Evolutionary conservation across 2,113 vertebrate species (phyloP).

Genomic region (Corydoras sp.): DNA sequence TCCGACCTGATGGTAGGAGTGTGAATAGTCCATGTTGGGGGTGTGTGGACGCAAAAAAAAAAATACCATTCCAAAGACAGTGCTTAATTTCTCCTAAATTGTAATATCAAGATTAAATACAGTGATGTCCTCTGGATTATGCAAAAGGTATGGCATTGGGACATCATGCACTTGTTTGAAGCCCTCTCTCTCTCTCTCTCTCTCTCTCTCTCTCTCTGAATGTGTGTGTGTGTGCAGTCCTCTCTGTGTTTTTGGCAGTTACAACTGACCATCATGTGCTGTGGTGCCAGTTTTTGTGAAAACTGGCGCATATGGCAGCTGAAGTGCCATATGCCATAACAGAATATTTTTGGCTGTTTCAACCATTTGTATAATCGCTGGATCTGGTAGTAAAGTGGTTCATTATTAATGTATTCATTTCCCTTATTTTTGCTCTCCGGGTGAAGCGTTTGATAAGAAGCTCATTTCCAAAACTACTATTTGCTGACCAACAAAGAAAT

Average conservation of each 20-base stretch:
- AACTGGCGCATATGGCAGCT: conserved; percentile 98
- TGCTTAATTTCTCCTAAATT: conserved; percentile 28
- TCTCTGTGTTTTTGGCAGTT: conserved; percentile 98
- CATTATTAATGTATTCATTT: conserved; percentile 73
- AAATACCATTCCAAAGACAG: background rate
- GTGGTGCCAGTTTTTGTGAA: conserved; percentile 98
- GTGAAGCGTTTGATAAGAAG: conserved; percentile 53
- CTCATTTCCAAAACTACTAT: conserved; percentile 46
- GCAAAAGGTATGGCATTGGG: conserved; percentile 46
- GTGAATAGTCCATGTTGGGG: too few species aligned
- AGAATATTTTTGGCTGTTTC: conserved; percentile 91
- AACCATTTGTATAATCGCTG: conserved; percentile 82
- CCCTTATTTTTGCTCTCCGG: conserved; percentile 42
- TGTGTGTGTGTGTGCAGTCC: conserved; percentile 63
- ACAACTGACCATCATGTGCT: conserved; percentile 87
- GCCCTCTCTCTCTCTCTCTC: conserved; percentile 60
- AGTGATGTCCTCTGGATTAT: conserved; percentile 34
- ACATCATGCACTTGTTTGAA: conserved; percentile 74
- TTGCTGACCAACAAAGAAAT: background rate
- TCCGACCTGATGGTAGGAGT: too few species aligned
- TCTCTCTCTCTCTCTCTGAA: conserved; percentile 27
- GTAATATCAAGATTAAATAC: conserved; percentile 26
- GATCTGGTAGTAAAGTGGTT: conserved; percentile 71
- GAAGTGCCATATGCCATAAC: conserved; percentile 98
- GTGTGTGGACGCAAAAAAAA: conserved; percentile 9